Evolutionary conservation across 1,140 invertebrate genomes (phyloP).

Genomic region (Diuraphis noxia): DNA sequence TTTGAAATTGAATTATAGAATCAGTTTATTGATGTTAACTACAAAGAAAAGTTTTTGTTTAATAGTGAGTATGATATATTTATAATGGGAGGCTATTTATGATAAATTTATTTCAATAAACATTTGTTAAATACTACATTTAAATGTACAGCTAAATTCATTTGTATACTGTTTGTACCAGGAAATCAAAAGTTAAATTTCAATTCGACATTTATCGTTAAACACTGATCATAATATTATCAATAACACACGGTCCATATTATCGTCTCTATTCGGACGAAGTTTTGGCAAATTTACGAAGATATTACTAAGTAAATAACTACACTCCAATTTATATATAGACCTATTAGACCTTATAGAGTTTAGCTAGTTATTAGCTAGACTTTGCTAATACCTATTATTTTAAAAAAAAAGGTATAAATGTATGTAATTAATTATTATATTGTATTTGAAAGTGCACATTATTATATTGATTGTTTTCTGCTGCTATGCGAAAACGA

Average conservation of each 20-base stretch:
- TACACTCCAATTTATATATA: too few relatives aligned
- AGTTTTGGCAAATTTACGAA: not conserved
- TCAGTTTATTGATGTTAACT: not conserved
- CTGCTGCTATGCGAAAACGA: not conserved
- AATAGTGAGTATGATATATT: not conserved
- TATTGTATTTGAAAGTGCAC: not conserved
- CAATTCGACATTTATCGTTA: not conserved
- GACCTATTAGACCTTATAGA: too few relatives aligned
- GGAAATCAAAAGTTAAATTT: not conserved
- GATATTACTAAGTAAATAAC: not conserved
- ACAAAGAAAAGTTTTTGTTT: not conserved
- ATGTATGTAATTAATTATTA: not conserved
- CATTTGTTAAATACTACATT: not conserved
- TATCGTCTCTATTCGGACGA: not conserved
- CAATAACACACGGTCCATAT: too few relatives aligned
- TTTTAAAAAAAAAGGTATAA: not conserved
- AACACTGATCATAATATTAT: not conserved
- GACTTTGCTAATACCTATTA: not conserved
- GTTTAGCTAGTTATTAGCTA: not conserved
- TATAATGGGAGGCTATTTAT: not conserved
- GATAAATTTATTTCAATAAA: too few relatives aligned
- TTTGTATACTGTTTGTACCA: too few relatives aligned
- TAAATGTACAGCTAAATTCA: too few relatives aligned
- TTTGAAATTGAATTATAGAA: not conserved
- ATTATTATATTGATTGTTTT: too few relatives aligned